phyloP scores from a whole-genome alignment of 2,113 vertebrate genomes.

The Cavia aperea region DNA sequence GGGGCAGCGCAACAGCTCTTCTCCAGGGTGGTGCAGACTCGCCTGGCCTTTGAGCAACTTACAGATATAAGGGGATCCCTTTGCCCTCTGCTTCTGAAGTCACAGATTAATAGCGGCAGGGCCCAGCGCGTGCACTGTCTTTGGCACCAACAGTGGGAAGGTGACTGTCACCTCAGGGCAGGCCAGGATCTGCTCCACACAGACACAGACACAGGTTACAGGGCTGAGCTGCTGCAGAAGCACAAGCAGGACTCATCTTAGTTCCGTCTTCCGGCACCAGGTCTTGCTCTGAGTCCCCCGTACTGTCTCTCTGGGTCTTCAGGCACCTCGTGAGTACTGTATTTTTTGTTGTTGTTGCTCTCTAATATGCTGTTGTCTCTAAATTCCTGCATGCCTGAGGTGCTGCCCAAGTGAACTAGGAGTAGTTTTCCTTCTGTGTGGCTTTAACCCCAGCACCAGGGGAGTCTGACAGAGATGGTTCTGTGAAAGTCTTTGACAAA shows the following conservation, averaged over 20 bases:
- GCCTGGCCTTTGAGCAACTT: not conserved
- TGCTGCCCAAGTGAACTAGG: not conserved
- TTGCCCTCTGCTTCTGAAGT: constrained; percentile 34
- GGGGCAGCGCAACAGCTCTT: not conserved
- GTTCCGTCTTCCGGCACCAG: not conserved
- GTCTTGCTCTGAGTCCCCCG: not conserved
- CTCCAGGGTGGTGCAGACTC: not conserved
- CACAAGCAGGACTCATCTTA: too few relatives aligned
- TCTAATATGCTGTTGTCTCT: not conserved
- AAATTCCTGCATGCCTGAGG: not conserved
- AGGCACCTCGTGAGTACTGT: not conserved
- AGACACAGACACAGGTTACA: not conserved
- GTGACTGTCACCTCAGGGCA: not conserved
- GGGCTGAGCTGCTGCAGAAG: not conserved
- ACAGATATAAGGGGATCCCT: not conserved
- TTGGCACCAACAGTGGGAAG: not conserved
- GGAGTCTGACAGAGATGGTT: not conserved
- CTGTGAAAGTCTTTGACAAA: not conserved
- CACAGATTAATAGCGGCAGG: not conserved
- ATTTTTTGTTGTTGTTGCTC: not conserved
- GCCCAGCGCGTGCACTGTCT: not conserved
- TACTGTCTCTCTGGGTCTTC: not conserved
- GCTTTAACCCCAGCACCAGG: not conserved
- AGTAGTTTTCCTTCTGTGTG: not conserved
- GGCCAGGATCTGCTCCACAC: not conserved